Evolutionary conservation across 2,797 vertebrate genomes (phyloP).

Genomic region (Crenichthys baileyi): DNA sequence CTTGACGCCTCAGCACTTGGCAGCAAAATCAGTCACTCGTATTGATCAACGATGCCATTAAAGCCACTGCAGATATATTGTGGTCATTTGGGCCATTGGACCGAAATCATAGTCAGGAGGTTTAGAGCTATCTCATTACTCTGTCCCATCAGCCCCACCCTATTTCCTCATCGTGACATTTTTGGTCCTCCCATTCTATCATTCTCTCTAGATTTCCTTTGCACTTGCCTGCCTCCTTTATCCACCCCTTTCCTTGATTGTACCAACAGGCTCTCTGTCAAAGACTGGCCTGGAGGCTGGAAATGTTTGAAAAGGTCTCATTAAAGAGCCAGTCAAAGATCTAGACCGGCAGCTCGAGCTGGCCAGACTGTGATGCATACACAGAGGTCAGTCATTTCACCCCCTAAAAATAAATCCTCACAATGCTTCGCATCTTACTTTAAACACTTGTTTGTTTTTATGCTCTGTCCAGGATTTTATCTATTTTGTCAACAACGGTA

Average conservation of each 20-base stretch:
- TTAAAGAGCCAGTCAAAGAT: constrained; percentile 33
- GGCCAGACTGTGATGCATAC: not conserved
- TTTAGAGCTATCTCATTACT: constrained; percentile 18
- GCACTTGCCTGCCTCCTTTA: not conserved
- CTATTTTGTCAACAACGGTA: not conserved
- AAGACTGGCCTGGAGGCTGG: constrained; percentile 19
- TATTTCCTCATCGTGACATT: not conserved
- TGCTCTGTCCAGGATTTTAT: not conserved
- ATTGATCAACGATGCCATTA: constrained; percentile 51
- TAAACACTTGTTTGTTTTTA: not conserved
- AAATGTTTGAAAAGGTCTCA: constrained; percentile 30
- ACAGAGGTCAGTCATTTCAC: constrained; percentile 31
- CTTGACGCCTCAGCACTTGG: constrained; percentile 50
- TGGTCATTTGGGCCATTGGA: constrained; percentile 26
- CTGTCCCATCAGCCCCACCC: not conserved
- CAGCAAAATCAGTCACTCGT: constrained; percentile 38
- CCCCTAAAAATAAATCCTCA: not conserved
- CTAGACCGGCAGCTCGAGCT: constrained; percentile 31
- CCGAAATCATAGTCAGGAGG: constrained; percentile 11
- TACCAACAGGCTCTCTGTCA: constrained; percentile 17
- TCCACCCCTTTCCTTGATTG: not conserved
- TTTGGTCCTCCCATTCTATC: not conserved
- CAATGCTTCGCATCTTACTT: not conserved
- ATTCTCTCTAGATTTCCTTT: not conserved
- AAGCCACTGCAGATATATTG: constrained; percentile 35